Conservation (phyloP, 1,140 invertebrate genomes). For the Maconellicoccus hirsutus region DNA sequence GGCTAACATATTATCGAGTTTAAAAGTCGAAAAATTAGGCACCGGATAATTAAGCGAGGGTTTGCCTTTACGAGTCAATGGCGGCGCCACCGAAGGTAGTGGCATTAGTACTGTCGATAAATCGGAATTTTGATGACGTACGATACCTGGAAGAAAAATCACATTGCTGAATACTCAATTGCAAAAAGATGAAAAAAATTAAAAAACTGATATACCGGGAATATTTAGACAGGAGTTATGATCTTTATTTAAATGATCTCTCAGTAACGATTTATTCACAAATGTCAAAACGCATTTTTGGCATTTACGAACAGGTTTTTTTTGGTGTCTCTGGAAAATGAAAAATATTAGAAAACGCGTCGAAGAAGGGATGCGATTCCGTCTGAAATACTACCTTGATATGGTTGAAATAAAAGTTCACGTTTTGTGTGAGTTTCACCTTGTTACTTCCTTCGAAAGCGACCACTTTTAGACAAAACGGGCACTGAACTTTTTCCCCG, state of each 20-base stretch:
- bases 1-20: background rate
- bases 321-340: conserved; percentile 28
- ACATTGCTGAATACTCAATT: background rate
- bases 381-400: background rate
- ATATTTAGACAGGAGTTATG: conserved; percentile 25
- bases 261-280: conserved; percentile 47
- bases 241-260: conserved; percentile 35
- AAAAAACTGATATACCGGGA: background rate
- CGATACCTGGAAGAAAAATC: background rate
- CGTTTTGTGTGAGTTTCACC: conserved; percentile 23
- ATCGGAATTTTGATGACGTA: background rate
- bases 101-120: background rate
- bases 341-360: too few species aligned
- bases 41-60: background rate
- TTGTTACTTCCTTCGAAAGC: conserved; percentile 26
- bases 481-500: conserved; percentile 52
- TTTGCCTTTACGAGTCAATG: background rate
- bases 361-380: background rate
- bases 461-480: conserved; percentile 55
- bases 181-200: too few species aligned
- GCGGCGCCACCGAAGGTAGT: background rate
- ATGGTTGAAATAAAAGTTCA: conserved; percentile 29
- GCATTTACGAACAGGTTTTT: conserved; percentile 49
- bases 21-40: background rate
- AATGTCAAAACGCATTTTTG: conserved; percentile 56